Base-by-base conservation (phyloP, 2,113 vertebrate genomes). In the Opisthocomus hoazin region DNA sequence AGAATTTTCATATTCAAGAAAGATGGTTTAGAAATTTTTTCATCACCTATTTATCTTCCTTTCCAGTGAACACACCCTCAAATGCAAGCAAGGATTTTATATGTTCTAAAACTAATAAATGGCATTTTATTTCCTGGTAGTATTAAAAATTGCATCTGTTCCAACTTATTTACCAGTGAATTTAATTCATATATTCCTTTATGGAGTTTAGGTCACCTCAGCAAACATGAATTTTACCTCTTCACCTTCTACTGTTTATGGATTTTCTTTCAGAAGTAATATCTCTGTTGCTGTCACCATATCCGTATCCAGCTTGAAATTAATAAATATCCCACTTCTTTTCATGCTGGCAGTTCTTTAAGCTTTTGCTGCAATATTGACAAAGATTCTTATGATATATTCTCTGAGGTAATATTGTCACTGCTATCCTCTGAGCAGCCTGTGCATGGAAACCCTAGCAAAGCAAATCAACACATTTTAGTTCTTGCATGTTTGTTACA, bases 241-340 rank as follows among this genome's bases (percentile, higher is more conserved):
- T 83, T 92, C 79, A 88, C 71, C 68, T 91, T 86, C 66, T 90
- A 45, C 29, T 45, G 6, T 94, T 65, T 30, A 71, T 70, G 83
- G 71, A 93, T 94, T 94, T 95, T 92, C 83, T 90, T 88, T 90
- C 70, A 90, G 34, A 85, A 68, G 58, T 46, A 88, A 37, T 92
- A 85, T 74, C 68, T 92, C 88, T 21, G 41, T 57, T 94, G 22
- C 71, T 61, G 29, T 57, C 58, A 45, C 61, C 43, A 45, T 83
- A 80, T 41, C 69, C 8, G 2, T 79, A 94, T 90, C 48, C 92
- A 90, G 79, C 54, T 77, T 88, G 83, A 95, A 94, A 96, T 85
- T 76, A 88, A 94, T 90, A 94, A 88, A 86, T 74, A 87, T 19
- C 68, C 43, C 22, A 77, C 83, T 95, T 94, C 85, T 66, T 92